Percentiles rank a stretch among this genome's conserved stretches.
Conservation (phyloP, 2,113 vertebrate species). For the Pseudois nayaur region DNA sequence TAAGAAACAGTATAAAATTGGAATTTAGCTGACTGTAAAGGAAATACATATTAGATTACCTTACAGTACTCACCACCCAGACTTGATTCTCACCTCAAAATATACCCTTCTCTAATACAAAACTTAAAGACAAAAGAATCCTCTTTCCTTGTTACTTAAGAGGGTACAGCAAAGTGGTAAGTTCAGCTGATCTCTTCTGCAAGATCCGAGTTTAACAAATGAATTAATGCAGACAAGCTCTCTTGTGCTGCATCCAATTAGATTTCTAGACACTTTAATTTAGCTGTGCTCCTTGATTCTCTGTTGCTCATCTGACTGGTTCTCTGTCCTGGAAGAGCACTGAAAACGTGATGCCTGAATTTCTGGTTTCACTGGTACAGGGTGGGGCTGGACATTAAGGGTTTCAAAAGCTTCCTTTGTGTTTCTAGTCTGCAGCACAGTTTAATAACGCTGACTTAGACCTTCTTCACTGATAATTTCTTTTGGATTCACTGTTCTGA, state of each 20-base stretch:
- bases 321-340: neutral
- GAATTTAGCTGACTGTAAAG: neutral
- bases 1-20: neutral
- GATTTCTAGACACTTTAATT: neutral
- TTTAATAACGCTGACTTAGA: neutral
- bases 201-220: neutral
- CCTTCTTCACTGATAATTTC: neutral
- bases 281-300: neutral
- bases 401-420: neutral
- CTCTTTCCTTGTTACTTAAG: neutral
- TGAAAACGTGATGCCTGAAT: neutral
- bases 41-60: neutral
- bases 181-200: neutral
- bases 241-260: neutral
- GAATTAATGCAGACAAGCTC: neutral
- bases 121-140: neutral
- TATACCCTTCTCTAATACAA: neutral
- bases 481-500: neutral
- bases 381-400: neutral
- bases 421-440: neutral
- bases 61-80: neutral
- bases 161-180: neutral
- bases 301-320: neutral
- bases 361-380: neutral
- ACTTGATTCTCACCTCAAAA: neutral